Evolutionary conservation across 2,888 invertebrate genomes (phyloP), one percentile per base, ranked within the genome.

Genomic region (Drosophila pseudotakahashii): DNA sequence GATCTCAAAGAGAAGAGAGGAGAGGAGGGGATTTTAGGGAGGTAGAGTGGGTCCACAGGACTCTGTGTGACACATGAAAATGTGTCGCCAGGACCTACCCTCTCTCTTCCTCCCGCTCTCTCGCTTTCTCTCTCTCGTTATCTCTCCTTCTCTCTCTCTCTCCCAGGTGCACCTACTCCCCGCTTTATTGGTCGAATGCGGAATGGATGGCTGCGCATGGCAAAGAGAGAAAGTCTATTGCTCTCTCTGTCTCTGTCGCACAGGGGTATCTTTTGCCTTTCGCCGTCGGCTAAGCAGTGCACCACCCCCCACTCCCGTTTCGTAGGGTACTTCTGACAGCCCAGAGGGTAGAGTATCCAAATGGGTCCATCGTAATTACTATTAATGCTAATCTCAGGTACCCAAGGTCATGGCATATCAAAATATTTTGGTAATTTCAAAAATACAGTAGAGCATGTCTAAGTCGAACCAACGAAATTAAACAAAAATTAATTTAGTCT

Each of bases 151-250:
- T 10, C 11, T 13, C 37, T 16, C 39, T 53, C 26, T 39, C n/a
- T n/a, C 14, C 52, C 37, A 62, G 53, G 52, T 59, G 61, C 60
- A 61, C 64, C 57, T 73, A 72, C 64, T 64, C 66, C 66, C 72
- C 54, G 52, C 71, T 72, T 47, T 77, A 82, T 82, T 82, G 82
- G 82, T 81, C 81, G 79, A 77, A 74, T 67, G 68, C 67, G 69
- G 52, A 73, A 79, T 71, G 79, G 71, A 82, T 84, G 77, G 81
- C 77, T 75, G 82, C 85, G 88, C 81, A 81, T 81, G 87, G 77
- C 77, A 66, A 67, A 51, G 47, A 69, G 64, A 73, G 72, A 69
- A 45, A 54, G 59, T 34, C 57, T 55, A 32, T 58, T 14, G 53
- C 53, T 44, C 37, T 30, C 53, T 50, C 32, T 44, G 16, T 19